A percentile compares a stretch with the other conserved stretches of the same genome.
Conservation (phyloP, 2,113 vertebrate species). For the Calonectris borealis region DNA sequence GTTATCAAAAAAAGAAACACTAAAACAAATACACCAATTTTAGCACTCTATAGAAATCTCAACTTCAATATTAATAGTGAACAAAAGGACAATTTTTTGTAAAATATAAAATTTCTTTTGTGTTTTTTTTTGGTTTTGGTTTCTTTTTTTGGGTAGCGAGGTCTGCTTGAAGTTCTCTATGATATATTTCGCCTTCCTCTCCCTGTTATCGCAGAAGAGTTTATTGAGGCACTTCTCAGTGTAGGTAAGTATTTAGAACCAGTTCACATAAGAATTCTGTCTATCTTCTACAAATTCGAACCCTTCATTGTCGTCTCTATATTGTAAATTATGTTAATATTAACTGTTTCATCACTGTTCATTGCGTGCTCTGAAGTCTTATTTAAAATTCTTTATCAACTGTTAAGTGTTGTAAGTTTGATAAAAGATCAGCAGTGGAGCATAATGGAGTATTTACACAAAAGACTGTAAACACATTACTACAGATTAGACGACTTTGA, state of each 20-base stretch:
- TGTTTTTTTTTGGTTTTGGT: not conserved
- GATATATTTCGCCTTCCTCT: slow-evolving; percentile 96
- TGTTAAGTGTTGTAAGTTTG: not conserved
- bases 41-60: not conserved
- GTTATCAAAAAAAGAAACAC: not conserved
- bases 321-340: not conserved
- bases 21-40: not conserved
- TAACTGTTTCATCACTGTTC: not conserved
- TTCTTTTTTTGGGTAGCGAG: slow-evolving; percentile 74
- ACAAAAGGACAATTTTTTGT: not conserved
- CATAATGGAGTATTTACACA: not conserved
- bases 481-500: not conserved
- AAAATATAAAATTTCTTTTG: not conserved
- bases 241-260: slow-evolving; percentile 81
- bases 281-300: not conserved
- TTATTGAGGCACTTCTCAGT: slow-evolving; percentile 93
- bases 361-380: not conserved
- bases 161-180: slow-evolving; percentile 93
- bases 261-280: not conserved
- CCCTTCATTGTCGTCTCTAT: not conserved
- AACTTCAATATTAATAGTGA: not conserved
- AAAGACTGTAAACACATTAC: not conserved
- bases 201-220: slow-evolving; percentile 91
- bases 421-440: not conserved
- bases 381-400: not conserved